phyloP scores from a whole-genome alignment of 2,113 vertebrate genomes.

The Etheostoma cragini region DNA sequence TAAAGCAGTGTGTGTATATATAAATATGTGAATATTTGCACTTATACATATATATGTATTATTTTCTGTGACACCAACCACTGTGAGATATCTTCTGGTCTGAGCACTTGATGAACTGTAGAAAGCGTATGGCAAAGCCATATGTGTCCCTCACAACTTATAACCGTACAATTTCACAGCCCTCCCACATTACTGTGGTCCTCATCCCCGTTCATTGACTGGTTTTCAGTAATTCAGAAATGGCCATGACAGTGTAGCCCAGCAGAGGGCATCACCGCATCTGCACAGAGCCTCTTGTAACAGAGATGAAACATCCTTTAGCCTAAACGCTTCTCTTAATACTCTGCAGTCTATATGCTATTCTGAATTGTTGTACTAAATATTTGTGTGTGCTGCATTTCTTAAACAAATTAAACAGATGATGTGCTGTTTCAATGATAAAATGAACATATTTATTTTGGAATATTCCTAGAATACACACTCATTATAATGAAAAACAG shows the following conservation, averaged over 20 bases:
- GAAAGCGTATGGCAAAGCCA: background rate
- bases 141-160: background rate
- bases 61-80: background rate
- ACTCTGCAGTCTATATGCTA: background rate
- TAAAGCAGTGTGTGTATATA: background rate
- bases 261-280: slow-evolving; percentile 57
- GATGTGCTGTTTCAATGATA: background rate
- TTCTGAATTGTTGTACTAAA: background rate
- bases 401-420: background rate
- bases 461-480: background rate
- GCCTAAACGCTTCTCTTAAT: background rate
- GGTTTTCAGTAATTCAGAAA: slow-evolving; percentile 4
- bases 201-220: background rate
- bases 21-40: too few species aligned
- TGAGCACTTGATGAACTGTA: background rate
- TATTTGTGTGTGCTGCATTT: background rate
- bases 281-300: background rate
- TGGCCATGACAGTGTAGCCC: slow-evolving; percentile 9
- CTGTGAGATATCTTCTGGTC: background rate
- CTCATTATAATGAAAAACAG: background rate
- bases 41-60: too few species aligned
- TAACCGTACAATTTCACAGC: background rate
- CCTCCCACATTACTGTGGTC: background rate
- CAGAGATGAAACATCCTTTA: background rate
- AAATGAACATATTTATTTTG: background rate